Base-by-base conservation (phyloP, 2,888 invertebrate genomes). In the Rugalucina vietnamica region DNA sequence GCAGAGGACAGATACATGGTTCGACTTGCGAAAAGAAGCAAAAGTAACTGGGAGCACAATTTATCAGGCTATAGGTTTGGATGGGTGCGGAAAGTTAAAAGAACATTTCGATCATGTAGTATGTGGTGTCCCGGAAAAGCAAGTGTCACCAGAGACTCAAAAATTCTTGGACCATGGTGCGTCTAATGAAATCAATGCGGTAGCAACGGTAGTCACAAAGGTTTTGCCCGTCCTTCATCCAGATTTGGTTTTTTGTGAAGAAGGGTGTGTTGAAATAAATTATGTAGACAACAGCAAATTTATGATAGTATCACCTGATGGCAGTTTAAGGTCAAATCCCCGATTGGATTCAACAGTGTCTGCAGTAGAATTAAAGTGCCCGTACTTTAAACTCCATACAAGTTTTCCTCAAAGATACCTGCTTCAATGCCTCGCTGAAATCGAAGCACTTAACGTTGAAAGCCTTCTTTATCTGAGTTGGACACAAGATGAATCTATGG, bases 281-380 rank as follows among this genome's bases (percentile, higher is more conserved):
- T 83, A 79, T 54, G 37, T 39, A 21, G 24, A 37, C 24, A 60
- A 29, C 24, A n/a, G 5, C 14, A 24, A 79, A 36, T 78, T 70
- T 29, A 57, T 79, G 79, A 72, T 79, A 21, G 79, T 79, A 21
- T 73, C 57, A 18, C 79, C 79, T 3, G 72, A 72, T 36, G 72
- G 72, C 8, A 54, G 36, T 24, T 49, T 79, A 32, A 78, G 32
- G 36, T 8, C 27, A 3, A 29, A 24, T 34, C 4, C 27, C 24
- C 43, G 4, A 24, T 24, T 14, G 10, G 14, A 29, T 3, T n/a
- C n/a, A n/a, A 32, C 27, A 1, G 3, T 75, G 21, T 39, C 37
- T 29, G 86, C 37, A 36, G 50, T 86, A 10, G 84, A 86, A 79
- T 84, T 86, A 21, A 81, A 86, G 71, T 86, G 86, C 39, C 84